Evolutionary conservation across 2,113 vertebrate species (phyloP), one percentile per base, ranked within the genome.

Genomic region (Numenius arquata): DNA sequence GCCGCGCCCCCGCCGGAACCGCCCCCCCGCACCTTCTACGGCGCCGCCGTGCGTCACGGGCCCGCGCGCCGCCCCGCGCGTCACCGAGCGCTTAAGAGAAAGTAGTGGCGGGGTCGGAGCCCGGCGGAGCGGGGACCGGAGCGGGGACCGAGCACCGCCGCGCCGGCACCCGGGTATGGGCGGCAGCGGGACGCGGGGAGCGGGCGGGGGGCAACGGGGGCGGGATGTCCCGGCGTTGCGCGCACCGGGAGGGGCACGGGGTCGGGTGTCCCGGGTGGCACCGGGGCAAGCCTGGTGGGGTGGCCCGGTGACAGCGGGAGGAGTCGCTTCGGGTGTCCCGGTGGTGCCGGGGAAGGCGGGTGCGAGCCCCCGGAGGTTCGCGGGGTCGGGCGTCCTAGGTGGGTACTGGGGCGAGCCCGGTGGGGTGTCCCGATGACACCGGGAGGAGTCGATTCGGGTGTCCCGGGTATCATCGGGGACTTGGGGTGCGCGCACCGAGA

Each of bases 41-140:
- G 97, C 75, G 68, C 65, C 88, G 76, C 91, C 84, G 97, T 98
- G 98, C 98, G 98, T 98, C 98, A 98, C 96, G 88, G 92, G 92
- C 93, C 94, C 96, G 74, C 93, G 93, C 93, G 5, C 86, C 93
- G 93, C 93, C 90, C 90, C 93, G 97, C 96, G 98, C 99, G 99
- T 99, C 98, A 99, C 98, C 98, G 97, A 97, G 97, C 86, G 68
- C 90, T 95, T 95, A 95, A 95, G 93, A 92, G 93, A 95, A 92
- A 86, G 86, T 92, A 95, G 93, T 95, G 90, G 90, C 90, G 90
- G 93, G 86, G 80, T 58, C 59, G 89, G 84, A 87, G 88, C 88
- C 92, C 71, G 88, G 92, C 71, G 92, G 83, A 87, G 77, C 29
- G 29, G 16, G 55, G 30, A 30, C 75, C 56, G 89, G 94, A 92